These are phyloP conservation scores for Scomber scombrus DNA, from an alignment of 2,113 vertebrate genomes.

Conservation along the genomic window DNA sequence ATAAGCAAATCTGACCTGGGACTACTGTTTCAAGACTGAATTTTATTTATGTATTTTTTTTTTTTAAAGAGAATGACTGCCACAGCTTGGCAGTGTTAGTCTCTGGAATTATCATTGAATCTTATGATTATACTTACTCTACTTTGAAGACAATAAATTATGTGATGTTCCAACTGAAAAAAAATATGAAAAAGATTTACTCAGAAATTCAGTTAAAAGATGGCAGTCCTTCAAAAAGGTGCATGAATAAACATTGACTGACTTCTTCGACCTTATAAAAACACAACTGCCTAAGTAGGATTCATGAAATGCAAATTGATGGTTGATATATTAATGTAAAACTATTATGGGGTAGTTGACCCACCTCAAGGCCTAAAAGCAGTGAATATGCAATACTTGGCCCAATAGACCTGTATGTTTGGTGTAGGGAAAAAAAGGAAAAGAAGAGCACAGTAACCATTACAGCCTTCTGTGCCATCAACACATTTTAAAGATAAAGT, in stretches of 20 bases:
- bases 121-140: too few relatives aligned
- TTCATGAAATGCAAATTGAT: background rate
- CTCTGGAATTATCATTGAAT: background rate
- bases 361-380: conserved; percentile 2
- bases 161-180: background rate
- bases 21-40: background rate
- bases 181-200: background rate
- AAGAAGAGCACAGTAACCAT: background rate
- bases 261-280: background rate
- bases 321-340: conserved; percentile 4
- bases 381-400: background rate
- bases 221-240: background rate
- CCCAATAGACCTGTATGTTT: too few relatives aligned
- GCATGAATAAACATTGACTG: background rate
- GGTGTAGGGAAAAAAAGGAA: too few relatives aligned
- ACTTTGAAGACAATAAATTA: too few relatives aligned
- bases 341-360: background rate
- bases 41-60: background rate
- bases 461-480: background rate
- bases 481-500: background rate
- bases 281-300: background rate
- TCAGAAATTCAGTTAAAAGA: background rate
- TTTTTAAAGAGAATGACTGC: background rate
- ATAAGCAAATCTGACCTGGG: conserved; percentile 25
- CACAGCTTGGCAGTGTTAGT: background rate